Evolutionary conservation across 2,113 vertebrate species (phyloP), one percentile per base, ranked within the genome.

Genomic region (Eupsittula cactorum): DNA sequence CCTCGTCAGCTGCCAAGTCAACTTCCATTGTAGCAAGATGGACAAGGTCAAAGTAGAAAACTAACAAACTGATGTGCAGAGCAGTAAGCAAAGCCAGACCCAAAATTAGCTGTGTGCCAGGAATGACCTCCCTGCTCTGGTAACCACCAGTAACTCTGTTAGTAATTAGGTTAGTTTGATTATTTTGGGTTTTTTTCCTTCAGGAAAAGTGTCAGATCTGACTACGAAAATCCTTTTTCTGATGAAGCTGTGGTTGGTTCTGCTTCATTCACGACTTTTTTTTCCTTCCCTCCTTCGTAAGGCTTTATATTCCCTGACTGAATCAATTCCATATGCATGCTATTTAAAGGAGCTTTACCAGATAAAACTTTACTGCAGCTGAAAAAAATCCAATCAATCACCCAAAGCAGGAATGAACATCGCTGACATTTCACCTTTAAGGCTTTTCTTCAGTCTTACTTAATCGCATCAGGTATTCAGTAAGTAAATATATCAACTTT

Each of bases 11-110:
- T 93, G 93, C 73, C 47, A 71, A 79, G 49, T 78, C 60, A 88
- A 78, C 64, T 90, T 92, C 12, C 15, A 24, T 50, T 86, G 68
- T 49, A 81, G 70, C 47, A 35, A 80, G 52, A 70, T 2, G 5
- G 55, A 37, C 79, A 93, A 96, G 82, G 83, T 68, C 90, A 69
- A 35, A 82, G 52, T 81, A 80, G 35, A 78, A 92, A 82, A 35
- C 50, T 24, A 95, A 80, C 50, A 69, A 80, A 75, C n/a, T 39
- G 5, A 50, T 13, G 4, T 52, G 20, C 1, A 8, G 31, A 80
- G 47, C 29, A 42, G 71, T 86, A 44, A 81, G 57, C 47, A 88
- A 76, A 86, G 60, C 80, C 64, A 65, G 47, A 59, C 74, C 27
- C n/a, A 64, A 57, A 68, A 25, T 68, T n/a, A 59, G 50, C 33